Evolutionary conservation across 2,113 vertebrate genomes (phyloP).

Genomic region (Lipotes vexillifer): DNA sequence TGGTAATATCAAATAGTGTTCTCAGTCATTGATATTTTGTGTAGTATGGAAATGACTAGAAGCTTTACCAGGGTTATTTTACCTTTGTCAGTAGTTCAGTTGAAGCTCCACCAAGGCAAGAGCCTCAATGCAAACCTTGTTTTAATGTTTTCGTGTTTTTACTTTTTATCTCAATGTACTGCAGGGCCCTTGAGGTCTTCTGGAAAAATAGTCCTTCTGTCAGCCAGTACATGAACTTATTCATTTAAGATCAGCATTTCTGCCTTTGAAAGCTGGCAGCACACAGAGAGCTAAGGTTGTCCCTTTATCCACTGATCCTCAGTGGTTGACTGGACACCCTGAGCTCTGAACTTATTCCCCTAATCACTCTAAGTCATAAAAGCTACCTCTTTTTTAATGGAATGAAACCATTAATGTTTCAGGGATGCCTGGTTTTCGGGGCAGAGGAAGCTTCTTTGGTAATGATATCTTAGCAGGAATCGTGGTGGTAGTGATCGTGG

Average conservation of each 20-base stretch:
- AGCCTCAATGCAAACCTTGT: neutral
- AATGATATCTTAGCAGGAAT: neutral
- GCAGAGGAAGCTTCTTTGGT: neutral
- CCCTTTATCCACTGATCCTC: neutral
- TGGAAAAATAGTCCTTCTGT: neutral
- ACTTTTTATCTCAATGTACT: constrained; percentile 12
- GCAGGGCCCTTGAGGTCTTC: neutral
- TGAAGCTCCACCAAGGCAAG: neutral
- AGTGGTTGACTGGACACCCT: neutral
- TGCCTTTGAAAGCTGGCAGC: neutral
- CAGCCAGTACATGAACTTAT: neutral
- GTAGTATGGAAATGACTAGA: neutral
- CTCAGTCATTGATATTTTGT: neutral
- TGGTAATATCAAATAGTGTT: neutral
- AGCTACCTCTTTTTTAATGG: neutral
- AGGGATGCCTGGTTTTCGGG: neutral
- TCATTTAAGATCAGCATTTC: neutral
- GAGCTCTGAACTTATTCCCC: neutral
- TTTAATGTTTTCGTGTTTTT: constrained; percentile 24
- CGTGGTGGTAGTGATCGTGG: neutral
- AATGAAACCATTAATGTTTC: neutral
- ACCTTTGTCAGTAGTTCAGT: neutral
- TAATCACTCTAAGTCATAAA: constrained; percentile 27
- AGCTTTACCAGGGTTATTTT: neutral
- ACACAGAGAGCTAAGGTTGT: neutral